These are phyloP conservation scores for Oreochromis grahami DNA, from an alignment of 2,797 vertebrate genomes.

Conservation along the genomic window DNA sequence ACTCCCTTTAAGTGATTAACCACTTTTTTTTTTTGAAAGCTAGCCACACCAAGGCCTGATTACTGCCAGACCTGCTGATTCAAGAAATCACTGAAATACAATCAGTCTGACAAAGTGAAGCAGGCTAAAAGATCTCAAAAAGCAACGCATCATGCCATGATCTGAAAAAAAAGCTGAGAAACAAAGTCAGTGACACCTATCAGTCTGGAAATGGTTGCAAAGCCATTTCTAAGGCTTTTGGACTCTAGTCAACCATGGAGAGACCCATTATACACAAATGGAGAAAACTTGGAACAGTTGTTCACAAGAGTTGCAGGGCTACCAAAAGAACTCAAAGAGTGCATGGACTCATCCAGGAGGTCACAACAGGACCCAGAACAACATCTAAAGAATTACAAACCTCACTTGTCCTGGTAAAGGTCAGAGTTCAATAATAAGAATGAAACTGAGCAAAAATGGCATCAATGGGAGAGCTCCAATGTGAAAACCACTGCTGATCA, in stretches of 20 bases:
- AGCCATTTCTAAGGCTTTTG: not conserved
- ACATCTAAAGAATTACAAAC: not conserved
- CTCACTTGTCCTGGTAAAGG: not conserved
- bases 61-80: not conserved
- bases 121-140: not conserved
- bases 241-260: not conserved
- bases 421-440: not conserved
- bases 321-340: not conserved
- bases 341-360: not conserved
- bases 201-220: not conserved
- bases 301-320: not conserved
- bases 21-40: not conserved
- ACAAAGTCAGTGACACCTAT: not conserved
- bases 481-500: not conserved
- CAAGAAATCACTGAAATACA: not conserved
- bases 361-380: not conserved
- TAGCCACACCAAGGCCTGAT: not conserved
- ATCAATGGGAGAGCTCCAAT: not conserved
- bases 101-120: not conserved
- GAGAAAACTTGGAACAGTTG: not conserved
- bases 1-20: not conserved
- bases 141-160: not conserved
- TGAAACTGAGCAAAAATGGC: not conserved
- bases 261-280: not conserved
- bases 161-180: not conserved